These are phyloP conservation scores for Uloborus plumipes DNA, from an alignment of 2,888 invertebrate species.

Conservation along the genomic window DNA sequence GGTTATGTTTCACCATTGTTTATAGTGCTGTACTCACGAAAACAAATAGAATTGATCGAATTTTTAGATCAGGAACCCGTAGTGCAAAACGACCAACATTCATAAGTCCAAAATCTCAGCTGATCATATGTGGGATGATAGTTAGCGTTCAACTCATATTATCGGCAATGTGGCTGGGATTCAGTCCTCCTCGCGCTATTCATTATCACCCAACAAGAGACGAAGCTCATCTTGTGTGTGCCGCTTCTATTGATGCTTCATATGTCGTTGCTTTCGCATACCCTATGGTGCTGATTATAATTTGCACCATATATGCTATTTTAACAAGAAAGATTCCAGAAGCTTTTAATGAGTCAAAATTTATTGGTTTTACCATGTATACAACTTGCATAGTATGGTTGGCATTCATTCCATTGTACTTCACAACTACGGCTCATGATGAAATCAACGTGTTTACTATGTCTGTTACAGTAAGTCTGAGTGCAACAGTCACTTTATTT, in stretches of 20 bases:
- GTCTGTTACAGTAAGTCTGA: conserved; percentile 94
- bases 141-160: conserved; percentile 76
- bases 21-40: conserved; percentile 73
- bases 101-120: conserved; percentile 73
- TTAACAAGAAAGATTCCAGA: conserved; percentile 73
- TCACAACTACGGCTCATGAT: conserved; percentile 74
- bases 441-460: conserved; percentile 93
- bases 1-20: conserved; percentile 72
- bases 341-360: conserved; percentile 73
- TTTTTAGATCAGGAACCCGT: conserved; percentile 70
- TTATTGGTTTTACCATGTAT: conserved; percentile 82
- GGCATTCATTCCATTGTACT: conserved; percentile 77
- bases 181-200: conserved; percentile 89
- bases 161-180: conserved; percentile 91
- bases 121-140: conserved; percentile 72
- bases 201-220: conserved; percentile 92
- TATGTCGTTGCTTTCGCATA: conserved; percentile 79
- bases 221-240: conserved; percentile 90
- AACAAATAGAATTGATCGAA: conserved; percentile 69
- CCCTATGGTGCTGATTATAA: conserved; percentile 88
- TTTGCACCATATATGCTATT: conserved; percentile 74
- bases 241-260: conserved; percentile 90
- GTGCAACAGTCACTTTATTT: conserved; percentile 92
- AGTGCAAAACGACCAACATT: conserved; percentile 72
- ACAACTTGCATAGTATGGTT: conserved; percentile 83